These are phyloP conservation scores for Zaprionus capensis DNA, from an alignment of 1,140 invertebrate species.

Conservation along the genomic window DNA sequence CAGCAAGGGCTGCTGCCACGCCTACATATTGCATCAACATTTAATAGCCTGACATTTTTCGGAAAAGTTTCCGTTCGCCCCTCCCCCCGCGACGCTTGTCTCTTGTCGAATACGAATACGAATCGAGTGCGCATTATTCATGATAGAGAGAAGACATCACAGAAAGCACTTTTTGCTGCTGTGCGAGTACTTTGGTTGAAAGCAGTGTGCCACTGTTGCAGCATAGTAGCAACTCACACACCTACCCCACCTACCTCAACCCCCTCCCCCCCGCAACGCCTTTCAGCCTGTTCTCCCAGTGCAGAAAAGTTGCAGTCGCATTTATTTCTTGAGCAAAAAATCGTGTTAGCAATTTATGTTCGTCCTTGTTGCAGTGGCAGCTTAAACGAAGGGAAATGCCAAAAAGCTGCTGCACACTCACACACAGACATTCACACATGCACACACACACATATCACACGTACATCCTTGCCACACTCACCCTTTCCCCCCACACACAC, in stretches of 20 bases:
- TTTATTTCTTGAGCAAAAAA: slow-evolving; percentile 31
- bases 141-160: slow-evolving; percentile 45
- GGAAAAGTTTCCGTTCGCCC: not conserved
- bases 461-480: not conserved
- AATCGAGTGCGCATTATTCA: slow-evolving; percentile 64
- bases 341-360: slow-evolving; percentile 71
- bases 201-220: not conserved
- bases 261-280: rapidly evolving
- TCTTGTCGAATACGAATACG: slow-evolving; percentile 14
- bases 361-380: slow-evolving; percentile 60
- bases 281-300: not conserved
- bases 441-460: not conserved
- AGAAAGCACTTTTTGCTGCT: slow-evolving; percentile 19
- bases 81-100: not conserved
- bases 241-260: not conserved
- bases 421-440: slow-evolving; percentile 14
- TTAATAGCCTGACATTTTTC: slow-evolving; percentile 1
- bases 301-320: slow-evolving; percentile 50
- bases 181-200: slow-evolving; percentile 20
- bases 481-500: not conserved
- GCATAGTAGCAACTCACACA: not conserved
- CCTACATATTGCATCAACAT: not conserved
- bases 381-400: slow-evolving; percentile 56
- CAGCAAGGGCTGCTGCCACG: not conserved
- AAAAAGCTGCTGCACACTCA: slow-evolving; percentile 60